Percentiles rank a stretch among this genome's conserved stretches.
These are phyloP conservation scores for Cataglyphis cursor DNA, from an alignment of 2,888 invertebrate genomes.

Conservation along the genomic window DNA sequence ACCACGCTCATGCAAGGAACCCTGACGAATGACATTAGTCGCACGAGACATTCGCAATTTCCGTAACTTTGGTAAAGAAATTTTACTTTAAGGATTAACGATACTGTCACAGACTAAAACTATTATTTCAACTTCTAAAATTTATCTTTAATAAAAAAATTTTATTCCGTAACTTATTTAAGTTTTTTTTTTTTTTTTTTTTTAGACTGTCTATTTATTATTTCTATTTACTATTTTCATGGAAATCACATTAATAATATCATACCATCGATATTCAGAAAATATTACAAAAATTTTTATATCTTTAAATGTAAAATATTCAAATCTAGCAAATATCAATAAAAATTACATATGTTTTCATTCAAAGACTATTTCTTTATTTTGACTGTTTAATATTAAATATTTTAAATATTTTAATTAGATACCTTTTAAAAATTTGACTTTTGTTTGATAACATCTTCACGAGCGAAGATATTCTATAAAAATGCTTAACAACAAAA, in stretches of 20 bases:
- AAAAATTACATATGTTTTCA: background rate
- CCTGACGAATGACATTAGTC: slow-evolving; percentile 27
- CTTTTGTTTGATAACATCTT: background rate
- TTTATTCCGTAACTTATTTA: background rate
- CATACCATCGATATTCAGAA: background rate
- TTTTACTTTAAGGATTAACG: background rate
- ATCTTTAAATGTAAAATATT: background rate
- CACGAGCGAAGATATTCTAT: background rate
- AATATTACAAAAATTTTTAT: background rate
- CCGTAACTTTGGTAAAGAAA: background rate
- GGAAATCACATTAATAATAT: background rate
- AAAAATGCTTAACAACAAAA: background rate
- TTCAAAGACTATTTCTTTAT: background rate
- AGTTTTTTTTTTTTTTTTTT: background rate
- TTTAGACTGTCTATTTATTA: background rate
- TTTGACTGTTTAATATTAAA: background rate
- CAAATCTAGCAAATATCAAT: too few relatives aligned
- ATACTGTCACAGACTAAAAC: background rate
- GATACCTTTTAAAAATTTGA: background rate
- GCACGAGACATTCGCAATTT: background rate
- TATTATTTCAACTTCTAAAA: background rate
- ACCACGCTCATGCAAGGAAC: background rate
- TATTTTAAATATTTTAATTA: background rate
- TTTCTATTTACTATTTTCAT: background rate
- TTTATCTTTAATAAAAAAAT: background rate